These are phyloP conservation scores for Disparrhopalites patrizii DNA, from an alignment of 2,888 invertebrate genomes.

Conservation along the genomic window DNA sequence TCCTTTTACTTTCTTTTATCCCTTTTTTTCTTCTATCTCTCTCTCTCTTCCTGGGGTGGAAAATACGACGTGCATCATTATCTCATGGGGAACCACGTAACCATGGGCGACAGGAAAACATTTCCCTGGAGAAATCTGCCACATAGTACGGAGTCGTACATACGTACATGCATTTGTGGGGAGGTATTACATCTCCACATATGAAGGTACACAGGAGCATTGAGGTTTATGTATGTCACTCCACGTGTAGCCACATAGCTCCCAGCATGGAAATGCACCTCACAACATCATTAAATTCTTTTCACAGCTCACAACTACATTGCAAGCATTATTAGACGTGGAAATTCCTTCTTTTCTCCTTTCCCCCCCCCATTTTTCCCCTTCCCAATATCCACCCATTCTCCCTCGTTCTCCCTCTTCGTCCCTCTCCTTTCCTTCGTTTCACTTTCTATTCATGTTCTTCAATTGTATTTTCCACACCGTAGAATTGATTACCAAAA, in stretches of 20 bases:
- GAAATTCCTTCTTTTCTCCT: not conserved
- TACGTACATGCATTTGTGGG: too few species aligned
- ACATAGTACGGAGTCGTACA: too few species aligned
- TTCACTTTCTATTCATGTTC: too few species aligned
- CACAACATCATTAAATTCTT: conserved; percentile 26
- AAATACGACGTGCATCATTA: too few species aligned
- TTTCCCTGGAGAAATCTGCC: conserved; percentile 21
- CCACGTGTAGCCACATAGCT: not conserved
- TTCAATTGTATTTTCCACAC: not conserved
- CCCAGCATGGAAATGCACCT: conserved; percentile 6
- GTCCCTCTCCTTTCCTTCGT: not conserved
- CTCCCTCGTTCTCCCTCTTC: not conserved
- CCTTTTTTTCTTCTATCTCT: too few species aligned
- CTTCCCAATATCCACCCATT: not conserved
- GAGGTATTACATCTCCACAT: too few species aligned
- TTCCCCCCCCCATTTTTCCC: not conserved
- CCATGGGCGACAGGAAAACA: conserved; percentile 24
- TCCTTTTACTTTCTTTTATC: not conserved
- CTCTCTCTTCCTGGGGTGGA: too few species aligned
- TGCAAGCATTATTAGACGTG: conserved; percentile 12
- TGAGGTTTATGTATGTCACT: too few species aligned
- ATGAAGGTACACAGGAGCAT: too few species aligned
- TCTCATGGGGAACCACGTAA: conserved; percentile 12
- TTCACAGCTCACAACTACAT: conserved; percentile 9
- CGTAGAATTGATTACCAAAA: not conserved